These are phyloP conservation scores for Oreochromis aureus DNA, from an alignment of 2,113 vertebrate species.

Conservation along the genomic window DNA sequence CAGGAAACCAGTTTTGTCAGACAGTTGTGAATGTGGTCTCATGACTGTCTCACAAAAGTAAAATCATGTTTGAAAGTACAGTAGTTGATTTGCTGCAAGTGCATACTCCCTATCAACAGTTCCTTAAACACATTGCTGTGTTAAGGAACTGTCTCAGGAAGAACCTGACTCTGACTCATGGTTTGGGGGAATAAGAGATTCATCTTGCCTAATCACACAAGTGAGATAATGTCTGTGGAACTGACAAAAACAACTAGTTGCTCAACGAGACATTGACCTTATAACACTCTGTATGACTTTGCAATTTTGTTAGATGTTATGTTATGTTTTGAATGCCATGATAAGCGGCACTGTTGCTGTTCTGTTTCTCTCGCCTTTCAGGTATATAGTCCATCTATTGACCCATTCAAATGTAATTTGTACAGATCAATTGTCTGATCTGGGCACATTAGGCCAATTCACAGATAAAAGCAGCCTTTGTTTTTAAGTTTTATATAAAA, in stretches of 20 bases:
- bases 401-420: no score
- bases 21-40: neutral
- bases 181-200: neutral
- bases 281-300: neutral
- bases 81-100: neutral
- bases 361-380: no score
- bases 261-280: neutral
- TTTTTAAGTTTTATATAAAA: no score
- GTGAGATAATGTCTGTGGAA: neutral
- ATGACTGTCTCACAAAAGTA: neutral
- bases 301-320: neutral
- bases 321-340: no score
- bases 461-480: no score
- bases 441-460: no score
- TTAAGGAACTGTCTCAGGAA: neutral
- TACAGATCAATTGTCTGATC: no score
- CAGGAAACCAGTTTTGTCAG: neutral
- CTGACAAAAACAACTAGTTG: neutral
- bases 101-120: neutral
- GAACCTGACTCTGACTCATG: neutral
- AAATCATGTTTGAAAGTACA: neutral
- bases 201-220: neutral
- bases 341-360: no score
- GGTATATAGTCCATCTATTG: no score
- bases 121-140: neutral